Conservation (phyloP, 92 coral and sea anemone species). For the Actinostola sp. region DNA sequence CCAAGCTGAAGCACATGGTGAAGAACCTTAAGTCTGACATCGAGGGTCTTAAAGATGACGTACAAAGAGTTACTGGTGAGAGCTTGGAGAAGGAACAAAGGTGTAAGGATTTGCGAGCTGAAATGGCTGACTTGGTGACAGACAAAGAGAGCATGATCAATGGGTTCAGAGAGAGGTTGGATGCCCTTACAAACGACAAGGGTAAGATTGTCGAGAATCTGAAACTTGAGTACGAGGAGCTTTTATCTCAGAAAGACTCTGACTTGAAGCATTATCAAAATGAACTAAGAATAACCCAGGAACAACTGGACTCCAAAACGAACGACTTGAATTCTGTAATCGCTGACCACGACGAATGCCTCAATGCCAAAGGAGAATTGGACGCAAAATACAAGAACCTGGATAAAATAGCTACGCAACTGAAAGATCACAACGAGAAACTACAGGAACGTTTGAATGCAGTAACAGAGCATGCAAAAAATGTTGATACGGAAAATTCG, state of each 20-base stretch:
- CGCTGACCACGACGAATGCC: conserved; percentile 19
- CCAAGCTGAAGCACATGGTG: conserved; percentile 64
- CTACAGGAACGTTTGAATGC: conserved; percentile 39
- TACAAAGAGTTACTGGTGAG: conserved; percentile 62
- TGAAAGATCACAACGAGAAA: conserved; percentile 41
- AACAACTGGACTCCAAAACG: conserved; percentile 20
- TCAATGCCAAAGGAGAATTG: conserved; percentile 35
- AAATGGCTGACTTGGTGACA: conserved; percentile 70
- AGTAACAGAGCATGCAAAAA: conserved; percentile 26
- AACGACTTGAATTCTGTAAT: conserved; percentile 17
- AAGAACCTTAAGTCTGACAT: conserved; percentile 48
- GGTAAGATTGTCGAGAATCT: conserved; percentile 36
- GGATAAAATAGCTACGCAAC: conserved; percentile 11
- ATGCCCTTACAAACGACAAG: conserved; percentile 46
- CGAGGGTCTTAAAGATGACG: conserved; percentile 58
- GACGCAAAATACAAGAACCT: conserved; percentile 14
- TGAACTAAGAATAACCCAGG: conserved; percentile 36
- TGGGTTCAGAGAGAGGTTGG: conserved; percentile 58
- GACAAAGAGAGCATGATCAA: conserved; percentile 76
- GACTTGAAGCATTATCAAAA: conserved; percentile 44
- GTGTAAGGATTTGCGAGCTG: conserved; percentile 69
- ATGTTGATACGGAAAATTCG: conserved; percentile 28
- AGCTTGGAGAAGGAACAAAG: conserved; percentile 76
- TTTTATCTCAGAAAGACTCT: conserved; percentile 49
- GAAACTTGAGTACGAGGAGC: conserved; percentile 35